Percentiles rank a stretch among this genome's conserved stretches.
These are phyloP conservation scores for Scaptomyza pallida DNA, from an alignment of 1,140 invertebrate species.

Conservation along the genomic window DNA sequence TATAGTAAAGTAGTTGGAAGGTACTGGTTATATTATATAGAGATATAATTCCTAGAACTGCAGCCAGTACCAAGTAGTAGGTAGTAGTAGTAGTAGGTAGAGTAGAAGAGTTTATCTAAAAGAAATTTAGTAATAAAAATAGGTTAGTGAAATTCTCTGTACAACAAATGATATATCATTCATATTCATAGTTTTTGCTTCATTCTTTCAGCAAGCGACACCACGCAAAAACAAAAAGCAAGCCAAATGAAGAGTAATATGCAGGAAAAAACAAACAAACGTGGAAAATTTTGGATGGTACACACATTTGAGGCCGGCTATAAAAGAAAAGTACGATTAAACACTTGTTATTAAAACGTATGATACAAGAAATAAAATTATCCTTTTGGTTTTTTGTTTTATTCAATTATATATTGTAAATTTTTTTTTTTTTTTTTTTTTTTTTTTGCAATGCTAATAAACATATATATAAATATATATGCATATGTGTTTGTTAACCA, in stretches of 20 bases:
- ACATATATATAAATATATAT: constrained; percentile 36
- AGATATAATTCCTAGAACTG: constrained; percentile 36
- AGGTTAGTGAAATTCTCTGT: constrained; percentile 80
- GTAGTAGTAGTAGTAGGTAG: constrained; percentile 68
- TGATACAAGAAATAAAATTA: constrained; percentile 49
- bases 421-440: constrained; percentile 24
- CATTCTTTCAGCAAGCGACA: constrained; percentile 11
- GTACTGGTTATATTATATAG: constrained; percentile 29
- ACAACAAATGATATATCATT: constrained; percentile 33
- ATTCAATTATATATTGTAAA: constrained; percentile 73
- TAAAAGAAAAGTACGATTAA: constrained; percentile 52
- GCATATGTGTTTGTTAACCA: too few species aligned
- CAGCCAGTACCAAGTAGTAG: constrained; percentile 71
- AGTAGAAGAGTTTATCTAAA: constrained; percentile 80
- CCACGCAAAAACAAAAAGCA: constrained; percentile 32
- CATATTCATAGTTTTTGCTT: too few species aligned
- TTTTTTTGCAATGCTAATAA: constrained; percentile 40
- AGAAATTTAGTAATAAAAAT: constrained; percentile 84
- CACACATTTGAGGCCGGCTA: constrained; percentile 40
- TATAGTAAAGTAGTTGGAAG: constrained; percentile 26
- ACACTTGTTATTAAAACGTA: constrained; percentile 43
- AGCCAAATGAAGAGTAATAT: constrained; percentile 23
- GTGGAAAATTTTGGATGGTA: constrained; percentile 19
- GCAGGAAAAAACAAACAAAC: too few species aligned
- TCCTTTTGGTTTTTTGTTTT: constrained; percentile 56